Evolutionary conservation across 2,113 vertebrate species (phyloP), one percentile per base, ranked within the genome.

Genomic region (Oreochromis tanganicae): DNA sequence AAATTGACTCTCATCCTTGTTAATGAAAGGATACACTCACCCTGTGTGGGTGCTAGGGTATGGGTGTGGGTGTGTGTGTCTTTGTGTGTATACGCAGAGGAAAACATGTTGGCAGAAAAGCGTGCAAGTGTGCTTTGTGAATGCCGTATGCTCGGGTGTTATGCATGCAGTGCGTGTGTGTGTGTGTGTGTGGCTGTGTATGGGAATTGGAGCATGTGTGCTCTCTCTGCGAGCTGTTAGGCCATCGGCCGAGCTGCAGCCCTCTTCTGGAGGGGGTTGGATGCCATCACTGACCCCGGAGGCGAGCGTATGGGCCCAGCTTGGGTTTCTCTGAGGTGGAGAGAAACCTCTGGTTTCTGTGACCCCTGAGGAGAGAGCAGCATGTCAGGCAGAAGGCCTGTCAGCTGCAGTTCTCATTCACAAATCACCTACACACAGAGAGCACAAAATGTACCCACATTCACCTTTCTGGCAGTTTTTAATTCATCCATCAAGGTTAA

Each of bases 331-430:
- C 75, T 9, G 86, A 93, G 92, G 93, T 93, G 93, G 89, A 88
- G 80, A 82, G 92, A 71, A 71, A 84, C 89, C 87, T 90, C 88
- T 88, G 90, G 75, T 88, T 81, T 87, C 79, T 88, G 80, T 7
- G 87, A 84, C 81, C 88, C 94, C 93, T 46, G 46, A 36, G 11
- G 94, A 91, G 92, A 88, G 84, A 92, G 91, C 94, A 94, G 94
- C 80, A 93, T 94, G 94, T 93, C 80, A 29, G 85, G 89, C 94
- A 95, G 92, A 92, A 92, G 92, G 93, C 85, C 86, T 82, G 89
- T 92, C 92, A 94, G 92, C 91, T 91, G 86, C 85, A 91, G 48
- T 41, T 79, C 90, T 91, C 92, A 93, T 93, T 94, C 92, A 93
- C 85, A 90, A 93, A 92, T 92, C 90, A 90, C 85, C 88, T 73